phyloP scores from a whole-genome alignment of 2,113 vertebrate species.

The Grantiella picta region DNA sequence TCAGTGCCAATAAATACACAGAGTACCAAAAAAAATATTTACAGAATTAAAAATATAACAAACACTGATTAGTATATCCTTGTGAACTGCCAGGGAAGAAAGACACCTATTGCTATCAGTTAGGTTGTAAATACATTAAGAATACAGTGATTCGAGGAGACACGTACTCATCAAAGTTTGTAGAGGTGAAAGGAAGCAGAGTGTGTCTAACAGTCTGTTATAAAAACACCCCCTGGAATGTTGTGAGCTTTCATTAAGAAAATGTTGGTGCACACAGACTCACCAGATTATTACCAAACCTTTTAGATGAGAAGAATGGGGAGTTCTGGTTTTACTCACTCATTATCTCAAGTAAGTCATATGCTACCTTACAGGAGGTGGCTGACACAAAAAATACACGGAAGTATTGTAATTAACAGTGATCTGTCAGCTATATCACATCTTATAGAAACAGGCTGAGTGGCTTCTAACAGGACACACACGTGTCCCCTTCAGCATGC shows the following conservation, averaged over 20 bases:
- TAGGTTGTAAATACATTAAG: conserved; percentile 20
- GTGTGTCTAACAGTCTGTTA: conserved; percentile 57
- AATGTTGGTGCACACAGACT: conserved; percentile 13
- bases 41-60: conserved; percentile 77
- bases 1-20: conserved; percentile 74
- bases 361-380: not conserved
- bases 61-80: conserved; percentile 72
- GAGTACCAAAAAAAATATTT: conserved; percentile 79
- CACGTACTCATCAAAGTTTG: not conserved
- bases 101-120: conserved; percentile 69
- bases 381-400: not conserved
- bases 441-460: not conserved
- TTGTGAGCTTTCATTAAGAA: conserved; percentile 45
- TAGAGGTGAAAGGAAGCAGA: conserved; percentile 13
- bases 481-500: not conserved
- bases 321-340: conserved; percentile 1
- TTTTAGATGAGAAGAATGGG: not conserved
- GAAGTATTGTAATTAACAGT: conserved; percentile 27
- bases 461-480: not conserved
- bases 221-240: conserved; percentile 40
- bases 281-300: not conserved
- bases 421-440: not conserved
- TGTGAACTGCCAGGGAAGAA: conserved; percentile 54
- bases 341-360: not conserved
- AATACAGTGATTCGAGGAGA: conserved; percentile 46